Evolutionary conservation across 2,113 vertebrate genomes (phyloP).

Genomic region (Rhegmatorhina hoffmannsi): DNA sequence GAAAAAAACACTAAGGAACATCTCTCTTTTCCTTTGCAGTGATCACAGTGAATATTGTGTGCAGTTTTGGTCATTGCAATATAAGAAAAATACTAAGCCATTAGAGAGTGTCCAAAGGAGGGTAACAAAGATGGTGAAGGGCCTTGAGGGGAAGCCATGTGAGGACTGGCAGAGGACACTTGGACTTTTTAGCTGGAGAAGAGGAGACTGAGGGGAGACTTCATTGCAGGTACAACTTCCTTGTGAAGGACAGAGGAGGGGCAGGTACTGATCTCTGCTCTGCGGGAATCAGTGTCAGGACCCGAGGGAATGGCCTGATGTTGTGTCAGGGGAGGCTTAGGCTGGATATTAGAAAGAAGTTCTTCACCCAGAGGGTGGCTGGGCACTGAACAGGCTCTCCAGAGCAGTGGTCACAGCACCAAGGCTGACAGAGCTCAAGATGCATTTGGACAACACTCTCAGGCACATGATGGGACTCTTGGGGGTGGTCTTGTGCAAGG

Average conservation of each 20-base stretch:
- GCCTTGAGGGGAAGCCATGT: background rate
- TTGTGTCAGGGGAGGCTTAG: background rate
- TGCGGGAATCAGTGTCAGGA: background rate
- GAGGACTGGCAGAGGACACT: background rate
- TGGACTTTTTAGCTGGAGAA: background rate
- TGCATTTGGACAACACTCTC: background rate
- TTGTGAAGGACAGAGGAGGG: background rate
- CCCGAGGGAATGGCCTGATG: background rate
- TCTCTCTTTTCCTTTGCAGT: background rate
- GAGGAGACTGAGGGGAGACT: background rate
- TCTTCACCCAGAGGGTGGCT: background rate
- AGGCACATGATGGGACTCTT: background rate
- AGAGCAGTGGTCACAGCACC: background rate
- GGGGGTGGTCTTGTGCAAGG: background rate
- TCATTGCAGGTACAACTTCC: background rate
- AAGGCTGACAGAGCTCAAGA: background rate
- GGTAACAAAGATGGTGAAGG: background rate
- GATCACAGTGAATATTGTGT: background rate
- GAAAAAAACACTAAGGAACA: background rate
- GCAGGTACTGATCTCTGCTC: background rate
- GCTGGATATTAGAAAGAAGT: background rate
- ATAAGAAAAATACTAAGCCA: background rate
- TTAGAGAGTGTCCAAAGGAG: background rate
- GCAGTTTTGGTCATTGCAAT: background rate
- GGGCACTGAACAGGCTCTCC: background rate